Percentiles rank a stretch among this genome's conserved stretches.
These are phyloP conservation scores for Dinocampus coccinellae DNA, from an alignment of 2,888 invertebrate genomes.

Conservation along the genomic window DNA sequence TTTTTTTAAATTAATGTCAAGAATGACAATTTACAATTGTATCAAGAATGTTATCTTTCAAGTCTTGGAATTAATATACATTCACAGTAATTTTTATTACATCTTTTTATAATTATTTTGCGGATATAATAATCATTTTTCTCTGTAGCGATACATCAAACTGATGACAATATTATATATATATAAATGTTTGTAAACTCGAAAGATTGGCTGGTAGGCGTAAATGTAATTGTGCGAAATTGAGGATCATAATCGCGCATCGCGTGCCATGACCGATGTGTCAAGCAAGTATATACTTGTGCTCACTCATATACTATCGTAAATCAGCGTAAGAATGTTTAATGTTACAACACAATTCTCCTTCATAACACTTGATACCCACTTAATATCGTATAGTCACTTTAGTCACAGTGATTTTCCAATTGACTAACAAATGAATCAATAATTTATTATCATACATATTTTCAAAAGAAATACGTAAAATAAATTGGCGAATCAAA, in stretches of 20 bases:
- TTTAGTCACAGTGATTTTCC: not conserved
- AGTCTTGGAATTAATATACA: not conserved
- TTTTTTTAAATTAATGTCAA: not conserved
- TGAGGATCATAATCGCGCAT: not conserved
- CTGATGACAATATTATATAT: conserved; percentile 6
- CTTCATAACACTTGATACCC: conserved; percentile 16
- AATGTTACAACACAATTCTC: not conserved
- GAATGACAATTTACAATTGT: not conserved
- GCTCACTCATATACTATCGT: not conserved
- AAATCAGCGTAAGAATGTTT: conserved; percentile 18
- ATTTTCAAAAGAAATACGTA: not conserved
- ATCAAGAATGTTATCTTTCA: not conserved
- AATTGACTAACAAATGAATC: conserved; percentile 1
- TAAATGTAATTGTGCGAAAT: conserved; percentile 21
- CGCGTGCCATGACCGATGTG: conserved; percentile 24
- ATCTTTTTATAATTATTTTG: not conserved
- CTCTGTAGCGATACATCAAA: conserved; percentile 16
- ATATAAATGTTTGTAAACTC: not conserved
- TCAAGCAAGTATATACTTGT: not conserved
- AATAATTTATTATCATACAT: not conserved
- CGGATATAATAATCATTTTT: conserved; percentile 1
- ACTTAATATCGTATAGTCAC: not conserved
- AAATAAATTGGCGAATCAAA: not conserved
- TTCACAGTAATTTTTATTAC: not conserved
- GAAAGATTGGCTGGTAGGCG: conserved; percentile 5